Percentiles rank a stretch among this genome's conserved stretches.
phyloP scores from a whole-genome alignment of 2,113 vertebrate genomes.

The Pongo abelii region DNA sequence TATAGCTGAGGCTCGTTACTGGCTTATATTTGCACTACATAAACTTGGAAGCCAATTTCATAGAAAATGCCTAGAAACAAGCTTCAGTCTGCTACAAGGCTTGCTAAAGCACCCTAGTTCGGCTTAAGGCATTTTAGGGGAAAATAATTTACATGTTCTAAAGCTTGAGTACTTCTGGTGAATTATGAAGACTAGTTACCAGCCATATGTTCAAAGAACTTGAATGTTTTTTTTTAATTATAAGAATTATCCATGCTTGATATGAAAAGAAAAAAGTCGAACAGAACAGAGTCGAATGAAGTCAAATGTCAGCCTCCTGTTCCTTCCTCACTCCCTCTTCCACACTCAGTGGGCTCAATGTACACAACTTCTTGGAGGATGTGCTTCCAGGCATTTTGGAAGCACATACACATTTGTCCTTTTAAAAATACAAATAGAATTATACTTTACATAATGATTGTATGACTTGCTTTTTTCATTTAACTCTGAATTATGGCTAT shows the following conservation, averaged over 20 bases:
- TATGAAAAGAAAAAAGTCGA: conserved; percentile 21
- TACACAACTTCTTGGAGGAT: background rate
- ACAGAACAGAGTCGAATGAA: background rate
- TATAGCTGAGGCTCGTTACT: background rate
- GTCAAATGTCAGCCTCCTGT: background rate
- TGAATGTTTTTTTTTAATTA: conserved; percentile 48
- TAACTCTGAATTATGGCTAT: background rate
- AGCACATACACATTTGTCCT: background rate
- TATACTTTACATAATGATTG: background rate
- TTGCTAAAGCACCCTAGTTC: conserved; percentile 58
- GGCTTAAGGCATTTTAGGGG: conserved; percentile 68
- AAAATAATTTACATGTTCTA: conserved; percentile 66
- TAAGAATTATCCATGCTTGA: conserved; percentile 63
- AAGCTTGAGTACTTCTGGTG: conserved; percentile 61
- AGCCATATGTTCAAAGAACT: conserved; percentile 57
- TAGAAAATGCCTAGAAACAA: conserved; percentile 70
- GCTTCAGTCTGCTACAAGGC: conserved; percentile 61
- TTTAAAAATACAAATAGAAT: conserved; percentile 15
- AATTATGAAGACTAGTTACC: conserved; percentile 79
- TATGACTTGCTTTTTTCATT: background rate
- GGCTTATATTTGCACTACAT: conserved; percentile 16
- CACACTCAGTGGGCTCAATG: background rate
- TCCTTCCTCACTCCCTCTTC: background rate
- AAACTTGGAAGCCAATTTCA: conserved; percentile 70
- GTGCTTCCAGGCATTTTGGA: background rate